Evolutionary conservation across 2,888 invertebrate genomes (phyloP), one percentile per base, ranked within the genome.

Genomic region (Malthinus flaveolus): DNA sequence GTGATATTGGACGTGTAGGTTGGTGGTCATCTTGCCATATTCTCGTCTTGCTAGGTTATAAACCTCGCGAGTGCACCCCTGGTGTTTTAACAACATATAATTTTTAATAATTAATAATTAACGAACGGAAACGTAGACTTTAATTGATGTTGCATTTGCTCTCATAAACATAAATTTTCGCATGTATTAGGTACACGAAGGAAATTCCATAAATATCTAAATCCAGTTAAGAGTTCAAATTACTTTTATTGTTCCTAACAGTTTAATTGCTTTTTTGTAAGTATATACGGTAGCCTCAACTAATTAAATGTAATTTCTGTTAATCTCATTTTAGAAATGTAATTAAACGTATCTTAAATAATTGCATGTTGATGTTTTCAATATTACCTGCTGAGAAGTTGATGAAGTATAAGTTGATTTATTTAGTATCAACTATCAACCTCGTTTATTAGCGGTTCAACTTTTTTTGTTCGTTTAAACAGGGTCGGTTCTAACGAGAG

Each of bases 91-190:
- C 23, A 42, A 13, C 39, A 6, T n/a, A 42, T 42, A 23, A 42
- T 42, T 42, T 42, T 15, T n/a, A 15, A 42, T 23, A 42, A 42
- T 42, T 42, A 42, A 23, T 42, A 42, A 42, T 42, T 42, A 42
- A 42, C 13, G 39, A 42, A 42, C 9, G n/a, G 39, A 42, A 42
- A 42, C 39, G n/a, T 15, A 42, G n/a, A n/a, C 15, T 39, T 39
- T 39, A 39, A 39, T 39, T 39, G 39, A 23, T 23, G 23, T 23
- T 23, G 5, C 23, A 23, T 23, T 23, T 23, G 5, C 5, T 23
- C 23, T 23, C 23, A 5, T 23, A 23, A 23, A 23, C 23, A 23
- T 23, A 23, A 23, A 23, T 23, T 23, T 23, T 23, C 23, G 23
- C 23, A 23, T 23, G 5, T n/a, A n/a, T n/a, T n/a, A n/a, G n/a